phyloP scores from a whole-genome alignment of 2,113 vertebrate species.

The Anhinga anhinga region DNA sequence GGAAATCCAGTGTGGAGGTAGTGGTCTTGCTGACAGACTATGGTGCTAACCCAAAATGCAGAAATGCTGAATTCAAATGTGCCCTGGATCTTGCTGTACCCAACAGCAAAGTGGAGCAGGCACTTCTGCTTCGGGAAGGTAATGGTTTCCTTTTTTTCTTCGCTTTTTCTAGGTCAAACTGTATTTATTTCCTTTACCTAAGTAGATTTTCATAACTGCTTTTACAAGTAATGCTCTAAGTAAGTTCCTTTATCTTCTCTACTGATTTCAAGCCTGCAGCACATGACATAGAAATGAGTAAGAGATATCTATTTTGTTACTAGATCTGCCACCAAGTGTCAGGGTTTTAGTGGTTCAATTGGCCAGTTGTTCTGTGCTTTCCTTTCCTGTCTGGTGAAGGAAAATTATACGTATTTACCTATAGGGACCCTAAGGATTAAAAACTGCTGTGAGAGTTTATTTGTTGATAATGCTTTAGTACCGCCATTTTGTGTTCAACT shows the following conservation, averaged over 20 bases:
- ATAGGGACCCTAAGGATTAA: not conserved
- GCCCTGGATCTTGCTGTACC: constrained; percentile 80
- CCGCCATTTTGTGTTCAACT: not conserved
- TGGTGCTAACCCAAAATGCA: constrained; percentile 79
- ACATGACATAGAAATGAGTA: not conserved
- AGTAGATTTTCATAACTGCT: not conserved
- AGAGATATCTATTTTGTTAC: not conserved
- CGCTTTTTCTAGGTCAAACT: not conserved
- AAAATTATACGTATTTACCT: not conserved
- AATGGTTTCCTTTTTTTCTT: not conserved
- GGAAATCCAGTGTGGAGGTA: constrained; percentile 68
- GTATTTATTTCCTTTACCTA: not conserved
- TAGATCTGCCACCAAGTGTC: not conserved
- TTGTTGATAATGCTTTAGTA: not conserved
- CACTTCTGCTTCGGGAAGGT: constrained; percentile 77
- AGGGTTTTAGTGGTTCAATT: not conserved
- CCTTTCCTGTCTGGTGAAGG: not conserved
- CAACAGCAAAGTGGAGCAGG: constrained; percentile 74
- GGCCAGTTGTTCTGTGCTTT: not conserved
- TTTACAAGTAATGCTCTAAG: not conserved
- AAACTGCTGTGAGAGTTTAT: not conserved
- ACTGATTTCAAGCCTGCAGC: not conserved
- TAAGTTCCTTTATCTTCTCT: not conserved
- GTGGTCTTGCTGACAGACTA: constrained; percentile 85
- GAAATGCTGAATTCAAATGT: constrained; percentile 82